These are phyloP conservation scores for Echinops telfairi DNA, from an alignment of 2,113 vertebrate species.

Conservation along the genomic window DNA sequence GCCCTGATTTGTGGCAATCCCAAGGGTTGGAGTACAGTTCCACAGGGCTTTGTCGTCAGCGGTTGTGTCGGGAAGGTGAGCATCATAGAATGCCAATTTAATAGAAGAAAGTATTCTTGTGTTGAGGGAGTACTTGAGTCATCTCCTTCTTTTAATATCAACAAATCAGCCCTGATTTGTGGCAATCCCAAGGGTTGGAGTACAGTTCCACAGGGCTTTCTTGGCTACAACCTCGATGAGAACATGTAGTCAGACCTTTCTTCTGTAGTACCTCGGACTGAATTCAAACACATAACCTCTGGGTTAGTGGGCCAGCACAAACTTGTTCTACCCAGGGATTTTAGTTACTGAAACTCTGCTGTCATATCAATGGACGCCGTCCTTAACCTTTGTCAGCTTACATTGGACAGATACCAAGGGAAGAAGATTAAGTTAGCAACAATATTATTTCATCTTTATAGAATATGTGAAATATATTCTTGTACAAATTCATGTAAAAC, in stretches of 20 bases:
- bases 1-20: neutral
- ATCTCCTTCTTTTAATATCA: no score
- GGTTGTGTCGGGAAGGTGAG: no score
- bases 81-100: no score
- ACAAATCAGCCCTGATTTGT: neutral
- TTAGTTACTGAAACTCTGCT: neutral
- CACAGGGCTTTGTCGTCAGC: no score
- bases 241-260: neutral
- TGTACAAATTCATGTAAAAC: neutral
- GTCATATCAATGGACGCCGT: neutral
- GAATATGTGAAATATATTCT: slow-evolving; percentile 8
- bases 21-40: neutral
- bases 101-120: no score
- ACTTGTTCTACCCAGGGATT: neutral
- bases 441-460: neutral
- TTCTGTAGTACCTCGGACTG: no score
- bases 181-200: neutral
- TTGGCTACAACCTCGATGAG: neutral
- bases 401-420: neutral
- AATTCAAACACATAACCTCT: neutral
- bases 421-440: slow-evolving; percentile 17
- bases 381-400: neutral
- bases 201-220: neutral
- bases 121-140: no score
- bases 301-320: neutral